A percentile compares a stretch with the other conserved stretches of the same genome.
phyloP scores from a whole-genome alignment of 2,888 invertebrate genomes.

The Drosophila mimetica region DNA sequence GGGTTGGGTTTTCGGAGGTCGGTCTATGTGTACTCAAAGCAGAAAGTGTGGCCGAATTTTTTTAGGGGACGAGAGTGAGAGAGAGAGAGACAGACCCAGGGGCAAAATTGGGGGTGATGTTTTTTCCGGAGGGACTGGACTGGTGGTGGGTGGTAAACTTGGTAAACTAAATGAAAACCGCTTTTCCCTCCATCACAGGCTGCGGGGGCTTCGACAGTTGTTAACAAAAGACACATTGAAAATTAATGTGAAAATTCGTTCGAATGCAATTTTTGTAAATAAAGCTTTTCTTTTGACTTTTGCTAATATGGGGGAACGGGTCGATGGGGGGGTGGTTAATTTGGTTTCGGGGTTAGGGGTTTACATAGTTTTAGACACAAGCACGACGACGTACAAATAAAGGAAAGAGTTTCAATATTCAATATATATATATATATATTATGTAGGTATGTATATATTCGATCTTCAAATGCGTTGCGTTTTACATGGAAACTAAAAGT shows the following conservation, averaged over 20 bases:
- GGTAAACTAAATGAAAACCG: slow-evolving; percentile 24
- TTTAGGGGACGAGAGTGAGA: slow-evolving; percentile 8
- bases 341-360: slow-evolving; percentile 19
- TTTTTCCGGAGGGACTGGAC: not conserved
- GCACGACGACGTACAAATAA: slow-evolving; percentile 76
- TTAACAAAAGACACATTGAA: slow-evolving; percentile 39
- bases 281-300: slow-evolving; percentile 36
- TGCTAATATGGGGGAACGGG: slow-evolving; percentile 13
- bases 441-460: slow-evolving; percentile 60
- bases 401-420: slow-evolving; percentile 61
- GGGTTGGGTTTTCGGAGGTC: not conserved
- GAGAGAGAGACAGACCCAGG: slow-evolving; percentile 15
- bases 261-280: slow-evolving; percentile 42
- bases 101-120: slow-evolving; percentile 2
- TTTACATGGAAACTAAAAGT: slow-evolving; percentile 59
- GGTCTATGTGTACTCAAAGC: slow-evolving; percentile 6
- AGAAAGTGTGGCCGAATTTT: slow-evolving; percentile 27
- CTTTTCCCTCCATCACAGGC: slow-evolving; percentile 15
- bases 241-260: slow-evolving; percentile 39
- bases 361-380: slow-evolving; percentile 75
- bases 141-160: slow-evolving; percentile 4
- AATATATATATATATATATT: slow-evolving; percentile 60
- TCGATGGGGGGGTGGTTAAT: slow-evolving; percentile 19
- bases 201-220: slow-evolving; percentile 19
- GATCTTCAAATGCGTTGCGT: slow-evolving; percentile 69